Conservation (phyloP, 37 sponge, comb jelly and placozoan genomes). For the Crambe crambe region DNA sequence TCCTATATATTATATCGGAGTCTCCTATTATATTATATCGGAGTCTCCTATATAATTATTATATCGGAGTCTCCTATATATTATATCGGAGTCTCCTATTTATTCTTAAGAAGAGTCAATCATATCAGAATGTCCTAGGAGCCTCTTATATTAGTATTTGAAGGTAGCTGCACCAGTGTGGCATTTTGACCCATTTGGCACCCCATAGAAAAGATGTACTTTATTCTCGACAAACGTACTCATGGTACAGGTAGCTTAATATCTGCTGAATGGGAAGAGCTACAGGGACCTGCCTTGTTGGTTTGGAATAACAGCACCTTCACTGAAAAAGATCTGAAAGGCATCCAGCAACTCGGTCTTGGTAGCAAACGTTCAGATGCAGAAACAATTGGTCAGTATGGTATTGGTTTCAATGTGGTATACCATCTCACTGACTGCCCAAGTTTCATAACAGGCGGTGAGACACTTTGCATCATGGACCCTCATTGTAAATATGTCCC, state of each 20-base stretch:
- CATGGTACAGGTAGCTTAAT: constrained; percentile 36
- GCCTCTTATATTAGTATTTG: too few species aligned
- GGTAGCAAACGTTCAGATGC: constrained; percentile 74
- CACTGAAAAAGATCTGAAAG: constrained; percentile 65
- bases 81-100: too few species aligned
- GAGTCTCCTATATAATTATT: too few species aligned
- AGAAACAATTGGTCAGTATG: constrained; percentile 77
- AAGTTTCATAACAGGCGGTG: constrained; percentile 66
- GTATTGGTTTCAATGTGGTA: constrained; percentile 84
- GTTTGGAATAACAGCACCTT: constrained; percentile 72
- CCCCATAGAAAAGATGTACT: constrained; percentile 55
- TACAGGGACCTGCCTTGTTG: constrained; percentile 76
- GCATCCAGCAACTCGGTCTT: constrained; percentile 68
- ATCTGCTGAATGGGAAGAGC: constrained; percentile 55
- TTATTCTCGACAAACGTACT: constrained; percentile 69
- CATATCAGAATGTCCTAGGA: too few species aligned
- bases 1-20: too few species aligned
- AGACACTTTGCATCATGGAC: constrained; percentile 76
- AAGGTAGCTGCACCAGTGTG: too few species aligned
- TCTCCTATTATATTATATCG: too few species aligned
- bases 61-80: too few species aligned
- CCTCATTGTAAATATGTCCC: constrained; percentile 65
- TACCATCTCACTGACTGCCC: constrained; percentile 91
- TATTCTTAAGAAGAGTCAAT: too few species aligned
- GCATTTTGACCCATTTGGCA: too few species aligned